Evolutionary conservation across 2,888 invertebrate species (phyloP), one percentile per base, ranked within the genome.

Genomic region (Phyto melanocephala): DNA sequence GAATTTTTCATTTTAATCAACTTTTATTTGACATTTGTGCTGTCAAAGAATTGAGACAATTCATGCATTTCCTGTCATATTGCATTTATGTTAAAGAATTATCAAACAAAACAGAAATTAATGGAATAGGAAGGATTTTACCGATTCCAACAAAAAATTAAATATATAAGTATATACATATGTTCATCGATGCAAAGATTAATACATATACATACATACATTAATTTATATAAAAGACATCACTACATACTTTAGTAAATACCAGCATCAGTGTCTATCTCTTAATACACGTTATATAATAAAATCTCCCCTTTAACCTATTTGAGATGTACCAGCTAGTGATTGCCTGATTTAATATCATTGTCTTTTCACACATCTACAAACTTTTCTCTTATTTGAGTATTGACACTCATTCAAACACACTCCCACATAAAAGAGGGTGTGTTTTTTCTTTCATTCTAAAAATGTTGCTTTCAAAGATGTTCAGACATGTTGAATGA

Each of bases 1-100:
- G 0, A 24, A 13, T 17, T n/a, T 40, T 45, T 33, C 7, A 8
- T 45, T 70, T 67, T 67, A 67, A 74, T 58, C 37, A 80, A 82
- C 42, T 68, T 80, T 77, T 70, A 75, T 75, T 80, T 82, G 82
- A 71, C 80, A 84, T 75, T 77, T 68, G 60, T 52, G 33, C 60
- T 81, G 28, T 28, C 45, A 72, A 80, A 83, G 83, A 83, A 85
- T 84, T 82, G 80, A 54, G 84, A 72, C 70, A 80, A 77, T 79
- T 84, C 85, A 84, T 74, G 84, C 85, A 80, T 81, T 68, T 74
- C 22, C 71, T 85, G 84, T 80, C 85, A 84, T 24, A 81, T 81
- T 85, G 79, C 81, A 85, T 84, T 83, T 79, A 52, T 42, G 37
- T 84, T 54, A 68, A 54, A 15, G 45, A 24, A 17, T 6, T n/a